Percentiles rank a stretch among this genome's conserved stretches.
phyloP scores from a whole-genome alignment of 2,113 vertebrate species.

The Ochotona princeps region DNA sequence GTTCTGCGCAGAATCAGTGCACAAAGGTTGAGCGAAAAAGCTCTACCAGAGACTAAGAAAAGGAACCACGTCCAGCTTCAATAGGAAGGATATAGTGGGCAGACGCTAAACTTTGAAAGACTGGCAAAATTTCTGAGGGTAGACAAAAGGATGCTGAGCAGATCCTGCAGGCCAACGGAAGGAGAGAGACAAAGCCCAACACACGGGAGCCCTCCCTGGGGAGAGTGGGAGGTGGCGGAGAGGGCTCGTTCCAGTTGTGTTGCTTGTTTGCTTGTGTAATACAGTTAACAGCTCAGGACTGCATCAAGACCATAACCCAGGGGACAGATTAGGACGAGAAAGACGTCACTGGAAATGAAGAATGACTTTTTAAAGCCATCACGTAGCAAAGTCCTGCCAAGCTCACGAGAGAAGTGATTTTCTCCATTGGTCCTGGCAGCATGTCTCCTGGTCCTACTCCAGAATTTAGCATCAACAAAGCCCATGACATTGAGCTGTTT shows the following conservation, averaged over 20 bases:
- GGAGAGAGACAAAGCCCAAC: not conserved
- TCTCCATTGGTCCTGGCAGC: conserved; percentile 61
- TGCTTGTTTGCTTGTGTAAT: not conserved
- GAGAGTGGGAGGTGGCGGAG: not conserved
- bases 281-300: not conserved
- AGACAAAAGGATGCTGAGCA: not conserved
- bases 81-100: not conserved
- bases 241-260: not conserved
- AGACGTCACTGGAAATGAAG: conserved; percentile 33
- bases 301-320: not conserved
- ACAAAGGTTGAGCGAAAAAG: not conserved
- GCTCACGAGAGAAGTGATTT: conserved; percentile 25
- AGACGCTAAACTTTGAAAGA: not conserved
- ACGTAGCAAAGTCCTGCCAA: conserved; percentile 29
- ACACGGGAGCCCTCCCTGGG: not conserved
- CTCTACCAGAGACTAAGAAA: not conserved
- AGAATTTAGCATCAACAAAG: conserved; percentile 52
- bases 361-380: conserved; percentile 50
- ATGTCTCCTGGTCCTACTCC: conserved; percentile 61
- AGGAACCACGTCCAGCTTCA: not conserved
- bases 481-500: conserved; percentile 64
- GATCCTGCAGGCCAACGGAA: not conserved
- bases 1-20: not conserved
- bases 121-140: not conserved
- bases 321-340: conserved; percentile 34